Evolutionary conservation across 2,888 invertebrate genomes (phyloP), one percentile per base, ranked within the genome.

Genomic region (Microdon myrmicae): DNA sequence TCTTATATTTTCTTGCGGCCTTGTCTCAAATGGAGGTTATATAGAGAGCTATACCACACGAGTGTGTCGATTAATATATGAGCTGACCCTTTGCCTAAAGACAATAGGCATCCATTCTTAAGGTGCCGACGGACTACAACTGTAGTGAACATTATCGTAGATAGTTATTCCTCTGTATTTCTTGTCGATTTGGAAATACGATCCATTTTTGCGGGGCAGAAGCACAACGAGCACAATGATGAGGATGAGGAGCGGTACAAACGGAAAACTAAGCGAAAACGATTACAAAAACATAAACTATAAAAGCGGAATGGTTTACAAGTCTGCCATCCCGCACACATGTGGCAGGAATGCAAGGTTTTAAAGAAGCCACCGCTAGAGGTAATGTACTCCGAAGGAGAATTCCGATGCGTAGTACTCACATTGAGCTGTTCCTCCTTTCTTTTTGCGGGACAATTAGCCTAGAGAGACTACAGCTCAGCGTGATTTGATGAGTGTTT

Each of bases 351-450:
- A 58, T 53, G 47, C 58, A 47, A 47, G 58, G 58, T 58, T 64
- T 58, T 58, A 53, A 43, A 43, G 58, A 64, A 64, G 58, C 58
- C 58, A 58, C 58, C 34, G 47, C 47, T 53, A 41, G 64, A 45
- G 51, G 58, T 58, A 64, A 47, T 58, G 38, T 51, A 44, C 35
- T 58, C 41, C 47, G 43, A 64, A 37, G 16, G 34, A 26, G 39
- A 45, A 55, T 55, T 55, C 55, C 55, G 47, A 47, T 58, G 51
- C 35, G 53, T 38, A n/a, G 51, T 58, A 47, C 47, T 34, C n/a
- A n/a, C 32, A 64, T 47, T 56, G 47, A 54, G 22, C 37, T 28
- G 16, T 14, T 34, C 16, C 17, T 17, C 16, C 17, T 17, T 10
- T 29, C 20, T 20, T 39, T 31, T 25, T 58, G 58, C 38, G 47